Conservation (phyloP, 2,797 vertebrate species). For the Sphenodon punctatus region DNA sequence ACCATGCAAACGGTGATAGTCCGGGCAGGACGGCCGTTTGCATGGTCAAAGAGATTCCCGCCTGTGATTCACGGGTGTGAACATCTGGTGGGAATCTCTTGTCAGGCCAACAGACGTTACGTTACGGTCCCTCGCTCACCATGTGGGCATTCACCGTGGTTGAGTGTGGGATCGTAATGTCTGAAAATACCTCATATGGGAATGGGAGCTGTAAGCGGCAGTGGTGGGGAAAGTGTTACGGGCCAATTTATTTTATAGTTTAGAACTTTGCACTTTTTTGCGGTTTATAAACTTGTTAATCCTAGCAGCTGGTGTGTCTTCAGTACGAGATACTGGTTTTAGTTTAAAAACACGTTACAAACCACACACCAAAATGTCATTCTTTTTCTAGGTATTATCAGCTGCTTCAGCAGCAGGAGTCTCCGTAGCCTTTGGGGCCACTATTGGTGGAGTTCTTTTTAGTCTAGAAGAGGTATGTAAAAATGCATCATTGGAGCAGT, state of each 20-base stretch:
- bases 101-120: no score
- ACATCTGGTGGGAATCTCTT: no score
- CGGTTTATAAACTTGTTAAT: background rate
- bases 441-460: slow-evolving; percentile 97
- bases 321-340: background rate
- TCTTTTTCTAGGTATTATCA: slow-evolving; percentile 87
- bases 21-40: no score
- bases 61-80: no score
- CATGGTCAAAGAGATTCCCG: no score
- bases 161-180: no score
- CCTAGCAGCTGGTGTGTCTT: background rate
- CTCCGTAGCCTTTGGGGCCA: slow-evolving; percentile 97
- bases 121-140: no score
- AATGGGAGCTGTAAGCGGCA: background rate
- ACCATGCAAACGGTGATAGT: no score
- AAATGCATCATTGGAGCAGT: background rate
- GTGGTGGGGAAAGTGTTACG: background rate
- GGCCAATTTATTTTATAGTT: background rate
- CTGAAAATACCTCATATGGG: no score
- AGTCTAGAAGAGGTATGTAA: slow-evolving; percentile 93
- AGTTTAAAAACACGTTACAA: background rate
- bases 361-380: background rate
- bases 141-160: no score
- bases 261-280: background rate
- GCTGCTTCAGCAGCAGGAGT: slow-evolving; percentile 97